These are phyloP conservation scores for Philaethria dido DNA, from an alignment of 2,888 invertebrate species.

Conservation along the genomic window DNA sequence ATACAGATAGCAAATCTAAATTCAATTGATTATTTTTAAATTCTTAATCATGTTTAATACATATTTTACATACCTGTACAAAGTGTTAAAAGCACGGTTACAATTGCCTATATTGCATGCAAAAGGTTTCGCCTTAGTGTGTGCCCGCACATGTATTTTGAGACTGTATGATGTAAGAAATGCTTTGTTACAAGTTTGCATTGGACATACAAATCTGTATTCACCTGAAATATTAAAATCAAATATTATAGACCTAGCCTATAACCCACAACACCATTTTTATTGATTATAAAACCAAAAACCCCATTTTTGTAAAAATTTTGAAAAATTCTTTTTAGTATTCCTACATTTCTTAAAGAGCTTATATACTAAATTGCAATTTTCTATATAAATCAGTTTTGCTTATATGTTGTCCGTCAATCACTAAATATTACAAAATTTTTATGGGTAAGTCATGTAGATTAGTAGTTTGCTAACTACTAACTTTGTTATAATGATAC, in stretches of 20 bases:
- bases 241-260: background rate
- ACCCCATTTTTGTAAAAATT: no score
- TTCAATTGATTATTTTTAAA: background rate
- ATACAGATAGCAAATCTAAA: background rate
- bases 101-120: constrained; percentile 92
- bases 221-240: constrained; percentile 89
- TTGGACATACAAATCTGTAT: constrained; percentile 95
- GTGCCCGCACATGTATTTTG: constrained; percentile 96
- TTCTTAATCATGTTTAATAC: background rate
- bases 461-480: no score
- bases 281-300: no score
- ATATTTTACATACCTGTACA: constrained; percentile 87
- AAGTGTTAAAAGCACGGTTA: constrained; percentile 96
- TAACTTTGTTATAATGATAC: no score
- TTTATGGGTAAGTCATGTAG: no score
- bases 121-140: constrained; percentile 96
- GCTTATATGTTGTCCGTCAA: no score
- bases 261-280: no score
- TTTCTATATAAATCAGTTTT: no score
- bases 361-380: no score
- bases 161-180: constrained; percentile 97
- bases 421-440: no score
- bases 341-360: no score
- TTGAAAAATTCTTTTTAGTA: no score
- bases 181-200: constrained; percentile 94